These are phyloP conservation scores for Standfussiana lucernea DNA, from an alignment of 2,888 invertebrate species.

Conservation along the genomic window DNA sequence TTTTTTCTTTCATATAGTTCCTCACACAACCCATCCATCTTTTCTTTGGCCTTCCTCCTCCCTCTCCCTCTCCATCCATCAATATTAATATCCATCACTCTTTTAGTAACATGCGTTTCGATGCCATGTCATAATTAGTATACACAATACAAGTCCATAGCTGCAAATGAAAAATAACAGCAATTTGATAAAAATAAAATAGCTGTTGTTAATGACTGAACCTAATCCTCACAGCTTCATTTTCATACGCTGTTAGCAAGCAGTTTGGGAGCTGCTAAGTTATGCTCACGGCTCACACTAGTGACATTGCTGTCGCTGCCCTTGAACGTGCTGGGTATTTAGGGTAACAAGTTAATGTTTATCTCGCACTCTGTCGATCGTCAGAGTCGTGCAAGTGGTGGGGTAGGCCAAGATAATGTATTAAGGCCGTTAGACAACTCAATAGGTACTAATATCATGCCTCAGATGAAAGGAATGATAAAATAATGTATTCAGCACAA, in stretches of 20 bases:
- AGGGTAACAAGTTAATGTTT: slow-evolving; percentile 32
- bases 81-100: too few species aligned
- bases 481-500: background rate
- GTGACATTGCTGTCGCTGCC: slow-evolving; percentile 50
- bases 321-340: slow-evolving; percentile 53
- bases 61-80: too few species aligned
- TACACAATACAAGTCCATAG: background rate
- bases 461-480: background rate
- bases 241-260: background rate
- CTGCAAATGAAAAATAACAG: background rate
- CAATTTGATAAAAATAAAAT: background rate
- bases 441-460: background rate
- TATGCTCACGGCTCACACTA: background rate
- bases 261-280: background rate
- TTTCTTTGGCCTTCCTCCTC: too few species aligned
- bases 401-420: background rate
- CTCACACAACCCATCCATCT: too few species aligned
- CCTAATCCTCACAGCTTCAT: background rate
- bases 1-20: too few species aligned
- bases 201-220: background rate
- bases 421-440: background rate
- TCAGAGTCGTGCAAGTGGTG: background rate
- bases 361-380: slow-evolving; percentile 10
- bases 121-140: background rate
- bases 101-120: too few species aligned